phyloP scores from a whole-genome alignment of 2,888 invertebrate genomes.

The Piscicola geometra region DNA sequence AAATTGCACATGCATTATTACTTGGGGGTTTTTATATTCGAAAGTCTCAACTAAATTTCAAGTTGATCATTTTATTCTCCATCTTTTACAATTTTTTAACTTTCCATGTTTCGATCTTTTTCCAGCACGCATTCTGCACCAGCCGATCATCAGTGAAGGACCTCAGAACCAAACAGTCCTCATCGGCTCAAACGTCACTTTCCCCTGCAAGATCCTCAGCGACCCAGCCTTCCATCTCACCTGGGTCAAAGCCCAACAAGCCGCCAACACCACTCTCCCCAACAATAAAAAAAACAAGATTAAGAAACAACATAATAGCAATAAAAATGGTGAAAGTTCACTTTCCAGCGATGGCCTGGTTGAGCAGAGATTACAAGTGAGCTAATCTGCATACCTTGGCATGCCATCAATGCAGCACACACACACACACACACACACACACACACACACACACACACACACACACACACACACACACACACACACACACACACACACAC shows the following conservation, averaged over 20 bases:
- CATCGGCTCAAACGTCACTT: slow-evolving; percentile 68
- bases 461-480: no score
- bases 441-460: no score
- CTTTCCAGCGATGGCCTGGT: no score
- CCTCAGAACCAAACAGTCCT: slow-evolving; percentile 73
- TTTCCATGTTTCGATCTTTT: not conserved
- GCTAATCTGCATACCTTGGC: slow-evolving; percentile 1
- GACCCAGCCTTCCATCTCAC: slow-evolving; percentile 77
- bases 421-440: no score
- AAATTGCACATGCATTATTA: no score
- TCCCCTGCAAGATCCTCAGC: slow-evolving; percentile 77
- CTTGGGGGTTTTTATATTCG: no score
- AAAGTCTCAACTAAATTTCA: no score
- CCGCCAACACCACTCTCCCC: slow-evolving; percentile 45
- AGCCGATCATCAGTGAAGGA: slow-evolving; percentile 70
- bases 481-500: not conserved
- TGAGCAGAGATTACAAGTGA: not conserved
- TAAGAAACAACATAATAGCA: not conserved
- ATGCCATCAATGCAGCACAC: not conserved
- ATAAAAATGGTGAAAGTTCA: no score
- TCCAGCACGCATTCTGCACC: slow-evolving; percentile 28
- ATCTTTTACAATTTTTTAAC: not conserved
- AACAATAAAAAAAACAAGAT: not conserved
- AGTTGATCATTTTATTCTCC: no score
- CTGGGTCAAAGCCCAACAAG: slow-evolving; percentile 65